phyloP scores from a whole-genome alignment of 2,888 invertebrate species.

The Drosophila affinis region DNA sequence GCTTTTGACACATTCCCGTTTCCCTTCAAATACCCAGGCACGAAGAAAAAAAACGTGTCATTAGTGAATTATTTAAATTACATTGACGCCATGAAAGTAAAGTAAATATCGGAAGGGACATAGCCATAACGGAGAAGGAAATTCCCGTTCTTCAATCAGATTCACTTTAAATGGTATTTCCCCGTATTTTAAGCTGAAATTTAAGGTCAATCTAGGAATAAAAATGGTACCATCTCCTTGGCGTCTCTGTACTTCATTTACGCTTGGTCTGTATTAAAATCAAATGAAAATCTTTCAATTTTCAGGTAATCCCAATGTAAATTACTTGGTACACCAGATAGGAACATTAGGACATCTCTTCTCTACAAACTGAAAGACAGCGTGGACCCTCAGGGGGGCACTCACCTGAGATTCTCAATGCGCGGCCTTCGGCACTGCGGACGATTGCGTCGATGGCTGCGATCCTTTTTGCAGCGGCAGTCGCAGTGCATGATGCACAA shows the following conservation, averaged over 20 bases:
- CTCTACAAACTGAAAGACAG: background rate
- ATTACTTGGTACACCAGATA: too few species aligned
- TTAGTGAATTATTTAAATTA: constrained; percentile 77
- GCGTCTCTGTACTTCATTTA: too few species aligned
- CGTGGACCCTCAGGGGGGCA: background rate
- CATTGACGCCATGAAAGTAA: constrained; percentile 44
- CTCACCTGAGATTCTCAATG: constrained; percentile 86
- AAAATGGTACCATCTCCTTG: background rate
- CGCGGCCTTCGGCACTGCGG: constrained; percentile 86
- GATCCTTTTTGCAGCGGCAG: constrained; percentile 88
- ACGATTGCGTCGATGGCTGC: constrained; percentile 87
- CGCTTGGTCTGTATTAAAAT: background rate
- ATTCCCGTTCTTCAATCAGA: constrained; percentile 19
- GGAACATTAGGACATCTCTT: background rate
- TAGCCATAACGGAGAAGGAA: constrained; percentile 18
- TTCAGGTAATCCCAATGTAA: background rate
- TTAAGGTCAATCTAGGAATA: background rate
- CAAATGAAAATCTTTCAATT: too few species aligned
- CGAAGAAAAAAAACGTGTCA: constrained; percentile 51
- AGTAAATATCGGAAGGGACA: constrained; percentile 51
- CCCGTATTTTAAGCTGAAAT: background rate
- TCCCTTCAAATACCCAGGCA: background rate
- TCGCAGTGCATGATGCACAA: constrained; percentile 95
- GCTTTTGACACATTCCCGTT: constrained; percentile 23
- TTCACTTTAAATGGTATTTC: background rate